Evolutionary conservation across 2,797 vertebrate genomes (phyloP).

Genomic region (Protonibea diacanthus): DNA sequence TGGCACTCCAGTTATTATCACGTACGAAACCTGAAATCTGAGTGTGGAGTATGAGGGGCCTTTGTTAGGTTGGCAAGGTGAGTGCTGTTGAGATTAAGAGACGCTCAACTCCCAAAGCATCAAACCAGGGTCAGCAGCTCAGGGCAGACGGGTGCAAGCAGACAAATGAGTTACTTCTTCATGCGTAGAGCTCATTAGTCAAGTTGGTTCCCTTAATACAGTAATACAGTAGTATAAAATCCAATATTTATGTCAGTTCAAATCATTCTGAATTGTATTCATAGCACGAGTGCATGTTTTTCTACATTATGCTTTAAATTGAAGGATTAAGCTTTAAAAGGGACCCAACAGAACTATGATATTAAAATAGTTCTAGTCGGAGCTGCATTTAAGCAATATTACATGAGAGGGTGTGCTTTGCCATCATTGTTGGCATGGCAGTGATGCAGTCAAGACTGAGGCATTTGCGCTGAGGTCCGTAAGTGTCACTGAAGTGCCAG

Average conservation of each 20-base stretch:
- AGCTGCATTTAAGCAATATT: neutral
- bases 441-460: no score
- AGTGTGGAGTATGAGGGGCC: constrained; percentile 21
- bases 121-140: constrained; percentile 62
- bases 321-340: neutral
- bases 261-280: constrained; percentile 35
- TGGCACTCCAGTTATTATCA: constrained; percentile 37
- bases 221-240: constrained; percentile 47
- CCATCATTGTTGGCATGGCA: no score
- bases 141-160: constrained; percentile 57
- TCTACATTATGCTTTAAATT: constrained; percentile 15
- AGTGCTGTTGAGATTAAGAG: constrained; percentile 70
- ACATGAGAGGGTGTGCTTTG: no score
- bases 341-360: neutral
- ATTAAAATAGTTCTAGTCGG: neutral
- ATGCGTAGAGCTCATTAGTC: constrained; percentile 62
- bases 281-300: neutral
- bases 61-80: constrained; percentile 64
- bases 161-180: constrained; percentile 66
- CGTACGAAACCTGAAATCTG: constrained; percentile 45
- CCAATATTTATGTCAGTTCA: constrained; percentile 48
- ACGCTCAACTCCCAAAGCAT: constrained; percentile 56
- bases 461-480: no score
- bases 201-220: constrained; percentile 29
- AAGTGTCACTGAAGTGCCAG: no score